Conservation (phyloP, 2,797 vertebrate genomes). For the Alfaro cultratus region DNA sequence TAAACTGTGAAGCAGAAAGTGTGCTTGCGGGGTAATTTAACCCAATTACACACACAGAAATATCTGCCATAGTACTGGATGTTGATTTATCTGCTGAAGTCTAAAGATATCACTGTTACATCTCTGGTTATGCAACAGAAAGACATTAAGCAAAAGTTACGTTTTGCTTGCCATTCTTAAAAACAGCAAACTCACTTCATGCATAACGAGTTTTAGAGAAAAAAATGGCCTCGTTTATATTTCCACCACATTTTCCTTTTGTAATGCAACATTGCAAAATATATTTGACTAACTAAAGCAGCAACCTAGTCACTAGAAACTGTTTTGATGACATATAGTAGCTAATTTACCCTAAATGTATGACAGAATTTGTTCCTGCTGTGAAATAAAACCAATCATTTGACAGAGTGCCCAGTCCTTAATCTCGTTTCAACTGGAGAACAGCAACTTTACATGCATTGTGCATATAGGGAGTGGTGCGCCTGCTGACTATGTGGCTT, state of each 20-base stretch:
- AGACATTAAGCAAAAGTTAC: not conserved
- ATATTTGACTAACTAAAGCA: not conserved
- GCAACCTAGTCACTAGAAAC: not conserved
- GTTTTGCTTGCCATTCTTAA: not conserved
- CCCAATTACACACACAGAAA: constrained; percentile 7
- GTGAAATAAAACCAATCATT: constrained; percentile 10
- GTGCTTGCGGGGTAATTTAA: constrained; percentile 23
- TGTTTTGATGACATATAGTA: not conserved
- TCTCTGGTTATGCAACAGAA: not conserved
- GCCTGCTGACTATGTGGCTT: constrained; percentile 47
- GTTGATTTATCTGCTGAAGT: not conserved
- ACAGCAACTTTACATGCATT: constrained; percentile 41
- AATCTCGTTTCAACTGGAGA: constrained; percentile 7
- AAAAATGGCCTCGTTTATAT: not conserved
- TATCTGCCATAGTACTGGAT: not conserved
- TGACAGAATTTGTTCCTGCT: constrained; percentile 17
- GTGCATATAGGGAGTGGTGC: constrained; percentile 49
- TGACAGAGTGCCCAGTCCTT: constrained; percentile 7
- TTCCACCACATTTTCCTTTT: not conserved
- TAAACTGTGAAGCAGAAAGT: constrained; percentile 25
- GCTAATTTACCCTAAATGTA: constrained; percentile 11
- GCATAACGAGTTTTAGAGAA: not conserved
- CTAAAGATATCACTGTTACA: not conserved
- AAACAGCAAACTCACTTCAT: not conserved
- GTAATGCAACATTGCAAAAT: not conserved